phyloP scores from a whole-genome alignment of 2,888 invertebrate genomes.

The Corythucha ciliata region DNA sequence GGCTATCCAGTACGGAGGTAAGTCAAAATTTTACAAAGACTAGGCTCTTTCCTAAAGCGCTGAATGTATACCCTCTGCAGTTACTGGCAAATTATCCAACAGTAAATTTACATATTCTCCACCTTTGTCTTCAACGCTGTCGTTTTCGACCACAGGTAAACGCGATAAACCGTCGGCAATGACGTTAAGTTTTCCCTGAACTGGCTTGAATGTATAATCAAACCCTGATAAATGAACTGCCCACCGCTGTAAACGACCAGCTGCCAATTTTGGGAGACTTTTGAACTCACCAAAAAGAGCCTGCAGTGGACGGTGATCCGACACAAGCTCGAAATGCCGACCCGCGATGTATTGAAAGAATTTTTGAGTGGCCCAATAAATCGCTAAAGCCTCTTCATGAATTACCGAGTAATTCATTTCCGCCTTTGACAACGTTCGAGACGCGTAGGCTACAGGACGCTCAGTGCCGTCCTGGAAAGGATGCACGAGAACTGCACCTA shows the following conservation, averaged over 20 bases:
- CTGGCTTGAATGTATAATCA: slow-evolving; percentile 31
- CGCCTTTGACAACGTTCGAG: slow-evolving; percentile 35
- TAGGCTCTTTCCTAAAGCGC: slow-evolving; percentile 14
- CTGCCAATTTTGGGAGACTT: slow-evolving; percentile 38
- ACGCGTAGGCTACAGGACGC: slow-evolving; percentile 37
- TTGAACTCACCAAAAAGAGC: slow-evolving; percentile 37
- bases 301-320: slow-evolving; percentile 39
- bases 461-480: slow-evolving; percentile 34
- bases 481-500: slow-evolving; percentile 37
- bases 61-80: slow-evolving; percentile 13
- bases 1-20: slow-evolving; percentile 19
- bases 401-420: slow-evolving; percentile 39
- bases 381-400: slow-evolving; percentile 39
- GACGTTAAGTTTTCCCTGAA: slow-evolving; percentile 24
- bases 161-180: slow-evolving; percentile 12
- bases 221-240: slow-evolving; percentile 29
- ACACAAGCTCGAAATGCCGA: slow-evolving; percentile 35
- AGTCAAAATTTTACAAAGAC: slow-evolving; percentile 10
- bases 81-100: slow-evolving; percentile 2
- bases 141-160: background rate
- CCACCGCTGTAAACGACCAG: slow-evolving; percentile 38
- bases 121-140: background rate
- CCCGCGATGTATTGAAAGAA: slow-evolving; percentile 40
- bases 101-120: slow-evolving; percentile 2
- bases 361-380: slow-evolving; percentile 38